These are phyloP conservation scores for Drosophila birchii DNA, from an alignment of 2,888 invertebrate genomes.

Conservation along the genomic window DNA sequence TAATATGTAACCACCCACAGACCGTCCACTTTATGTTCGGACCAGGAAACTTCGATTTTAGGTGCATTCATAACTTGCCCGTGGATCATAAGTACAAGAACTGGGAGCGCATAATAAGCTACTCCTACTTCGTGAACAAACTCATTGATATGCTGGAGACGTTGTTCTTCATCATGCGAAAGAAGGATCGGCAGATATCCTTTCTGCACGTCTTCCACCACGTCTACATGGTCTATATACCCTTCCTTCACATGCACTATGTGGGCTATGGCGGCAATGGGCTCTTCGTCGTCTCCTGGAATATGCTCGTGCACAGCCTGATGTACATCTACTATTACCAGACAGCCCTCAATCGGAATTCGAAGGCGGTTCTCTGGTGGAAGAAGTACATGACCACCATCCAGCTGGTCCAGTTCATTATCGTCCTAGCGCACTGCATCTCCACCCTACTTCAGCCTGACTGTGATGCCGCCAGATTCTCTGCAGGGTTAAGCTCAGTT, in stretches of 20 bases:
- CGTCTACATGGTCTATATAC: slow-evolving; percentile 34
- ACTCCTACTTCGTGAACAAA: slow-evolving; percentile 60
- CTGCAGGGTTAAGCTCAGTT: neutral
- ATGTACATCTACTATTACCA: slow-evolving; percentile 62
- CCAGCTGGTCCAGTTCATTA: slow-evolving; percentile 51
- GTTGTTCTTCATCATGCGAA: slow-evolving; percentile 58
- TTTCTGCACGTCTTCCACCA: slow-evolving; percentile 60
- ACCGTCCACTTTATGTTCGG: slow-evolving; percentile 19
- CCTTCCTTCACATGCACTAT: slow-evolving; percentile 25
- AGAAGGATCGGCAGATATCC: slow-evolving; percentile 58
- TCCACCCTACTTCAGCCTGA: slow-evolving; percentile 8
- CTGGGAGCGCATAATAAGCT: slow-evolving; percentile 53
- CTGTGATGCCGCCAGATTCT: slow-evolving; percentile 1
- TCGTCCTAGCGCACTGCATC: slow-evolving; percentile 17
- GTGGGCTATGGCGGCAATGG: slow-evolving; percentile 54
- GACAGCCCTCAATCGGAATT: neutral
- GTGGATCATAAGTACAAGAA: slow-evolving; percentile 49
- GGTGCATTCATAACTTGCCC: slow-evolving; percentile 29
- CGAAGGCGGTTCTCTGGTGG: slow-evolving; percentile 46
- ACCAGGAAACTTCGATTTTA: slow-evolving; percentile 22
- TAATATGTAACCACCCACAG: slow-evolving; percentile 12
- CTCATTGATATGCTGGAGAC: slow-evolving; percentile 58
- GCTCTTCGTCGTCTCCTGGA: slow-evolving; percentile 30
- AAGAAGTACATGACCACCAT: slow-evolving; percentile 57
- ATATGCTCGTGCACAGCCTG: slow-evolving; percentile 42